Base-by-base conservation (phyloP, 2,888 invertebrate genomes). In the Hirtodrosophila alboralis region DNA sequence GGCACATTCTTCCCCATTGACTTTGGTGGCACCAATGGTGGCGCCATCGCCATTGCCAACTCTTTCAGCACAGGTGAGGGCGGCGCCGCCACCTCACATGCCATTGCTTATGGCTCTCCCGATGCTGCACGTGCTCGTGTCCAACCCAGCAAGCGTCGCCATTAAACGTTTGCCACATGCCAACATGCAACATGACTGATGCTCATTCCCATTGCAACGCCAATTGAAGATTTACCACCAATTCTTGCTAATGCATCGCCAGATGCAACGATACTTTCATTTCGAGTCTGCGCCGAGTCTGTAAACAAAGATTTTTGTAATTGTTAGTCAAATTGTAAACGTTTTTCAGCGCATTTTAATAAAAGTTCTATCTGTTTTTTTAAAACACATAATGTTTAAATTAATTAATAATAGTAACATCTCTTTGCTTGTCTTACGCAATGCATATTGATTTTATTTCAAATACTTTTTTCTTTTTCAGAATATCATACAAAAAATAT, bases 1-100 rank as follows among this genome's bases (percentile, higher is more conserved):
- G 90, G 89, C 26, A 89, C 88, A 8, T 91, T 88, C 85, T 91
- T 91, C 87, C 91, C 91, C 36, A 85, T 91, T 26, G 73, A 89
- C 48, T 91, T 91, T 37, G 91, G 91, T 27, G 89, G 90, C 41
- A 88, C 90, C 73, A 75, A 28, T 43, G 89, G 90, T 26, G 91
- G 91, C 43, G 90, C 91, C 31, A 90, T 91, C 64, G 91, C 91
- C 47, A 90, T 91, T 74, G 91, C 91, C 70, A 91, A 91, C 69
- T 89, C 90, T 23, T 91, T 89, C 75, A 90, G 90, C 78, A 91
- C 91, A 10, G 91, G 91, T 9, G 90, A 90, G 69, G 90, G 90
- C 45, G 91, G 91, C 16, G 78, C 90, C 2, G 91, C 91, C 54
- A 89, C 90, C 26, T 90, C 90, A 43, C 90, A 90, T 51, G 91